Evolutionary conservation across 2,888 invertebrate species (phyloP).

Genomic region (Chydorus sphaericus): DNA sequence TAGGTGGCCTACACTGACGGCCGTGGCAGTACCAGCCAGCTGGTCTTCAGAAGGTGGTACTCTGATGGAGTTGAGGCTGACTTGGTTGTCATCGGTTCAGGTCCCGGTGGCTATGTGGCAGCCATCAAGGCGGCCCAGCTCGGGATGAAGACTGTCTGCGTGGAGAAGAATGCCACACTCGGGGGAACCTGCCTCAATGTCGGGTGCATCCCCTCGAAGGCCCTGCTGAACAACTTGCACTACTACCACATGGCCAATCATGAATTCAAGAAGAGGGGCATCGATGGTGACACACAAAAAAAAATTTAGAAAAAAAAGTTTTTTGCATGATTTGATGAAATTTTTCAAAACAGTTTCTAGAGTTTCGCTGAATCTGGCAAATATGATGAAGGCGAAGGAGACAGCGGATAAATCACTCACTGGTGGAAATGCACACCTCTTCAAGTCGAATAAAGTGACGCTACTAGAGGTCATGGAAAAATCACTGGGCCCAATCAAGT

Average conservation of each 20-base stretch:
- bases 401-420: constrained; percentile 84
- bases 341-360: constrained; percentile 31
- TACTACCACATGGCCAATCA: constrained; percentile 84
- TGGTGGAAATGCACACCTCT: constrained; percentile 87
- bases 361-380: constrained; percentile 38
- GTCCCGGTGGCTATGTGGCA: constrained; percentile 98
- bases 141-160: constrained; percentile 92
- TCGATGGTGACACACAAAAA: constrained; percentile 41
- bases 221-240: constrained; percentile 87
- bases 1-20: too few relatives aligned
- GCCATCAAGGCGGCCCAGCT: constrained; percentile 97
- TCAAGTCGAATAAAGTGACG: constrained; percentile 89
- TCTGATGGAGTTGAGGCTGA: constrained; percentile 53
- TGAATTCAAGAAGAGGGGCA: constrained; percentile 67
- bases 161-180: constrained; percentile 84
- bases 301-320: neutral
- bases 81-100: constrained; percentile 91
- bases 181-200: constrained; percentile 99
- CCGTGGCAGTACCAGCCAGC: too few relatives aligned
- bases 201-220: constrained; percentile 98
- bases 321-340: neutral
- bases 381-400: constrained; percentile 77
- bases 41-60: constrained; percentile 1
- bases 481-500: constrained; percentile 82
- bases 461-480: constrained; percentile 71